Evolutionary conservation across 2,113 vertebrate species (phyloP), one percentile per base, ranked within the genome.

Genomic region (Furnarius figulus): DNA sequence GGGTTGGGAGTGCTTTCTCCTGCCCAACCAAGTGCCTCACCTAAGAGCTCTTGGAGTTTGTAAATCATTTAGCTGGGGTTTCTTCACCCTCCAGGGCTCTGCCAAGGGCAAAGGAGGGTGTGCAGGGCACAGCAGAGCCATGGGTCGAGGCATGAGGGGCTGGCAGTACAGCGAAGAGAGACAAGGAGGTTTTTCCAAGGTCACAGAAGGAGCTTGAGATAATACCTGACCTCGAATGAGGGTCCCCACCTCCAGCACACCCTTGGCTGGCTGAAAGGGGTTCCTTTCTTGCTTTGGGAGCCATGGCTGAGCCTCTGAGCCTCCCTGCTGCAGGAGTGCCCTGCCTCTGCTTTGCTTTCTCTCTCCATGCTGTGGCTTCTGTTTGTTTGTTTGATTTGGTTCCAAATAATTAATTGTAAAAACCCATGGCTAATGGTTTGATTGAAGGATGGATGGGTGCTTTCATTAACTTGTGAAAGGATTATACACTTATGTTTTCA

Each of bases 361-460:
- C 63, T 70, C 65, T 35, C 35, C 56, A 31, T 66, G 25, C 65
- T 8, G 19, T 39, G 40, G 86, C 75, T 91, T 55, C 87, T 80
- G 52, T 85, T 86, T 91, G 83, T 89, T 79, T 95, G 91, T 94
- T 97, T 96, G 94, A 92, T 93, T 95, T 53, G 65, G 65, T 95
- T 97, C 95, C 91, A 96, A 95, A 90, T 78, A 95, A 97, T 95
- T 94, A 96, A 94, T 93, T 89, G 83, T 70, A 90, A 94, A 87
- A 62, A 61, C 44, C 84, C 88, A 30, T 88, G 82, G 89, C 89
- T 84, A 96, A 95, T 93, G 91, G 90, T 75, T 96, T 86, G 90
- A 87, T 63, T 52, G 88, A 62, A 94, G 94, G 95, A 46, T 30
- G 90, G 92, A 84, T 86, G 88, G 90, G 88, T 66, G 37, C 88